Evolutionary conservation across 2,113 vertebrate species (phyloP).

Genomic region (Megaceryle torquata): DNA sequence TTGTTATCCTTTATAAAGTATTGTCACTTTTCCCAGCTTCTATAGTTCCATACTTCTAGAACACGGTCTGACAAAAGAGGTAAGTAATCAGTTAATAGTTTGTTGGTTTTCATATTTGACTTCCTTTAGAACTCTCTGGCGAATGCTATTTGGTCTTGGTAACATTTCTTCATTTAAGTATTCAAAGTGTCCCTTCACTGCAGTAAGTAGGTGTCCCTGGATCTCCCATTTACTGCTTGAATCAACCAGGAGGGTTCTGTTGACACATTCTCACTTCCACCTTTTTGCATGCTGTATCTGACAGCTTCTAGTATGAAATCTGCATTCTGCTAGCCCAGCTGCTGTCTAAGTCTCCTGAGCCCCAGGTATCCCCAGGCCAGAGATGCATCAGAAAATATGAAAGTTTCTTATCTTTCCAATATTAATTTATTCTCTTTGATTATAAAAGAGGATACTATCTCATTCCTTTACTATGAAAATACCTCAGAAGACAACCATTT

Average conservation of each 20-base stretch:
- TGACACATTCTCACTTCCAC: neutral
- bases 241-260: too few species aligned
- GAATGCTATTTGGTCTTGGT: neutral
- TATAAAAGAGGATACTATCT: neutral
- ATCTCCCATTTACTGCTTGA: neutral
- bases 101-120: neutral
- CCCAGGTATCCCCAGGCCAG: neutral
- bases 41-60: neutral
- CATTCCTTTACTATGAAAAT: neutral
- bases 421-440: constrained; percentile 48
- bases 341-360: neutral
- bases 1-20: neutral
- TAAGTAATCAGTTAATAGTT: neutral
- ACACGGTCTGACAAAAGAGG: neutral
- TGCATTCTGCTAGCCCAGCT: neutral
- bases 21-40: neutral
- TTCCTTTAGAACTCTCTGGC: neutral
- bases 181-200: neutral
- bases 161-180: neutral
- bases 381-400: constrained; percentile 2
- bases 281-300: neutral
- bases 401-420: neutral
- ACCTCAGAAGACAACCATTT: neutral
- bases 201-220: neutral
- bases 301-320: neutral